Conservation (phyloP, 1,140 invertebrate species). For the Zaprionus africanus region DNA sequence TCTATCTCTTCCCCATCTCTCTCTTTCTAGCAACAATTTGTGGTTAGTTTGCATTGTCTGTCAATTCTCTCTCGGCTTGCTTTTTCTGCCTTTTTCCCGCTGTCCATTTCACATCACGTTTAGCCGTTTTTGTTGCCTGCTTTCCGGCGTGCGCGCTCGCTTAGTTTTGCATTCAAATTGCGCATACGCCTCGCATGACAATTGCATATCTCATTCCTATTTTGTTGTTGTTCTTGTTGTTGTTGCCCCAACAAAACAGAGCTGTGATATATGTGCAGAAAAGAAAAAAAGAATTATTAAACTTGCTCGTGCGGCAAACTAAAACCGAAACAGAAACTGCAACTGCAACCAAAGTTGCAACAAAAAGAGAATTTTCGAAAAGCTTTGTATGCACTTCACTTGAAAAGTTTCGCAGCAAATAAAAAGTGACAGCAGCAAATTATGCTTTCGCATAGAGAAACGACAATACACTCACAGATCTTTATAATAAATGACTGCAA, state of each 20-base stretch:
- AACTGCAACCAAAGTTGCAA: slow-evolving; percentile 24
- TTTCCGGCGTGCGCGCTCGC: slow-evolving; percentile 47
- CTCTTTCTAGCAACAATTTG: slow-evolving; percentile 9
- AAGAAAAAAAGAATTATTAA: slow-evolving; percentile 30
- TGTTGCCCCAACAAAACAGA: slow-evolving; percentile 9
- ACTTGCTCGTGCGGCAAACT: slow-evolving; percentile 17
- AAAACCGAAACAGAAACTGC: slow-evolving; percentile 6
- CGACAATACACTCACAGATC: slow-evolving; percentile 1
- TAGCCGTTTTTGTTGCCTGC: slow-evolving; percentile 50
- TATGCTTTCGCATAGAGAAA: neutral
- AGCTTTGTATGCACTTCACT: slow-evolving; percentile 7
- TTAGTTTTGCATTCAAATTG: slow-evolving; percentile 50
- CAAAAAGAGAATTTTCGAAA: slow-evolving; percentile 21
- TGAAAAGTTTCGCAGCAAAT: slow-evolving; percentile 29
- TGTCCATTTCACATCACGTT: slow-evolving; percentile 30
- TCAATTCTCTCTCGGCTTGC: slow-evolving; percentile 10
- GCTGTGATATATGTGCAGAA: slow-evolving; percentile 3
- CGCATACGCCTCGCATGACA: slow-evolving; percentile 68
- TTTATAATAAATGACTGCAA: neutral
- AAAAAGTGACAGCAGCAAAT: slow-evolving; percentile 2
- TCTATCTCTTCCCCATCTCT: neutral
- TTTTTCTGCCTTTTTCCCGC: slow-evolving; percentile 6
- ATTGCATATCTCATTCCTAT: slow-evolving; percentile 23
- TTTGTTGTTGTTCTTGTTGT: neutral
- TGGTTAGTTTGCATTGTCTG: slow-evolving; percentile 24